These are phyloP conservation scores for Corydoras sp. DNA, from an alignment of 2,113 vertebrate genomes.

Conservation along the genomic window DNA sequence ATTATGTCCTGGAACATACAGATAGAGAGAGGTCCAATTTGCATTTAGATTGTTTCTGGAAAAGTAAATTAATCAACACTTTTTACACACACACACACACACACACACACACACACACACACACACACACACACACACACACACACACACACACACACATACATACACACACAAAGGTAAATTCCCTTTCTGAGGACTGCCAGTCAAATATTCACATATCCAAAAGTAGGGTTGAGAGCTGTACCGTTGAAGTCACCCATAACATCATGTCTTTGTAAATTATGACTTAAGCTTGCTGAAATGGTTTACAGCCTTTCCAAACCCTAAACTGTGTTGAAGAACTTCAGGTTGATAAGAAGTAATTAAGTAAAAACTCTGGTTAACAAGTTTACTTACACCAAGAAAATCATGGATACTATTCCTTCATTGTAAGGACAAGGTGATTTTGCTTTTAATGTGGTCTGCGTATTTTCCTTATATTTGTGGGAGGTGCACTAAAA, in stretches of 20 bases:
- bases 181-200: slow-evolving; percentile 18
- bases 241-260: background rate
- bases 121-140: slow-evolving; percentile 17
- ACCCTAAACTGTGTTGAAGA: too few relatives aligned
- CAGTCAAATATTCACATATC: slow-evolving; percentile 21
- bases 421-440: too few relatives aligned
- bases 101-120: slow-evolving; percentile 28
- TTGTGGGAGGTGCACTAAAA: too few relatives aligned
- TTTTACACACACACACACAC: slow-evolving; percentile 35
- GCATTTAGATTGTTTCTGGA: slow-evolving; percentile 76
- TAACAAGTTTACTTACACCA: too few relatives aligned
- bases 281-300: too few relatives aligned
- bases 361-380: too few relatives aligned
- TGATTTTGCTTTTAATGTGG: too few relatives aligned
- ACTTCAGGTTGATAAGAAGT: too few relatives aligned
- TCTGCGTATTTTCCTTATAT: too few relatives aligned
- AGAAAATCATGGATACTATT: too few relatives aligned
- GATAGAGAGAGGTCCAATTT: slow-evolving; percentile 72
- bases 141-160: slow-evolving; percentile 26
- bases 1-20: slow-evolving; percentile 67
- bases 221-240: slow-evolving; percentile 13
- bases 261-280: too few relatives aligned
- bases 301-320: too few relatives aligned
- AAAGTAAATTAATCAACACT: slow-evolving; percentile 70
- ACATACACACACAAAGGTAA: slow-evolving; percentile 16